Evolutionary conservation across 2,888 invertebrate species (phyloP), one percentile per base, ranked within the genome.

Genomic region (Entomobrya multifasciata): DNA sequence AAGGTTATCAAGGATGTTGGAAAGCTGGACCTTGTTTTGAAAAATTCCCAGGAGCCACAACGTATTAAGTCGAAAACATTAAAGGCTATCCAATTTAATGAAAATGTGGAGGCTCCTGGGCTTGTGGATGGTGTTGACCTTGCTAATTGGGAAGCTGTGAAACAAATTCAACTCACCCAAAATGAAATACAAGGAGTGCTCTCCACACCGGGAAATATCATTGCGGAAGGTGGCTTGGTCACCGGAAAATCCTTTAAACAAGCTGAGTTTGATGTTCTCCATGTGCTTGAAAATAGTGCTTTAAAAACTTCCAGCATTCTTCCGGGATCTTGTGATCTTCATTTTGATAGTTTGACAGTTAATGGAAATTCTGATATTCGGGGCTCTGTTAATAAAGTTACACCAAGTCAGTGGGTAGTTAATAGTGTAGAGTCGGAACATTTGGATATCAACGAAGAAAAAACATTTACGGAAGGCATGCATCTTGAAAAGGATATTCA

Each of bases 371-470:
- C 87, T 1, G 78, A 72, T 8, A 25, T 87, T 11, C 15, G 44
- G 3, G 81, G 60, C n/a, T 36, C 20, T 2, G 17, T 89, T 2
- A 89, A 89, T 17, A 52, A 47, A 5, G 62, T 70, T 1, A 6
- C 67, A 13, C 85, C 89, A 13, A 25, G 17, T 10, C 60, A 81
- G 11, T 89, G 88, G 89, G 30, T 89, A 0, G 27, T 70, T 3
- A 88, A 84, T 27, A 47, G 76, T 55, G 60, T 57, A 6, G 20
- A 44, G 13, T 0, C 41, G 5, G 67, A 22, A 10, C 41, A 6
- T 4, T 22, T 86, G 60, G 70, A 47, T 11, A 83, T 88, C 20
- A 82, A 85, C 15, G 87, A 49, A 11, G 44, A 60, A 8, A 88
- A 87, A 76, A 20, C 4, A 5, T 87, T 87, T 57, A 11, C 36